Evolutionary conservation across 1,140 invertebrate genomes (phyloP).

Genomic region (Pseudomyrmex dendroicus): DNA sequence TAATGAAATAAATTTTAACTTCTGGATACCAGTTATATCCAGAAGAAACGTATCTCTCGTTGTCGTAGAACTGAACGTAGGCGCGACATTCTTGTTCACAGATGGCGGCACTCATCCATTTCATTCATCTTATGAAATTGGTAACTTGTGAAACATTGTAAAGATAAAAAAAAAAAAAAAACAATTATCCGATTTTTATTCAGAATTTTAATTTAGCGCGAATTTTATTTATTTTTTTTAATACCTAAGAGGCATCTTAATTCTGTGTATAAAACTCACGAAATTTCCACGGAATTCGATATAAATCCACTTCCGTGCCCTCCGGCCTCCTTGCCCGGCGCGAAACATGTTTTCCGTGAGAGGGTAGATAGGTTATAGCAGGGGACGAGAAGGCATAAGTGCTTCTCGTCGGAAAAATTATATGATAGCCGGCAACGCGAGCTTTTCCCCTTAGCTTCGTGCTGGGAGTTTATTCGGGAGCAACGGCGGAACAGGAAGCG

Average conservation of each 20-base stretch:
- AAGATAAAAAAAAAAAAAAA: slow-evolving; percentile 6
- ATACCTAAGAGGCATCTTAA: slow-evolving; percentile 26
- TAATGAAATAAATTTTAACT: background rate
- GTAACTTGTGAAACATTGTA: slow-evolving; percentile 3
- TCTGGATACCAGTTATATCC: background rate
- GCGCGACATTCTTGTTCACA: slow-evolving; percentile 65
- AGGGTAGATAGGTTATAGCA: slow-evolving; percentile 79
- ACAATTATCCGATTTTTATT: too few relatives aligned
- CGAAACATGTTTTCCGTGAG: slow-evolving; percentile 77
- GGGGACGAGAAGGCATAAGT: slow-evolving; percentile 81
- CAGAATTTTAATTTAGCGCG: background rate
- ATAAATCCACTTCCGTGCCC: slow-evolving; percentile 79
- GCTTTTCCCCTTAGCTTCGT: slow-evolving; percentile 79
- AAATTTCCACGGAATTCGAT: slow-evolving; percentile 81
- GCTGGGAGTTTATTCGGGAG: slow-evolving; percentile 76
- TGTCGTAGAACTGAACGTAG: slow-evolving; percentile 17
- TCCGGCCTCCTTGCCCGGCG: slow-evolving; percentile 67
- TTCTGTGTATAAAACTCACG: slow-evolving; percentile 69
- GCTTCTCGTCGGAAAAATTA: slow-evolving; percentile 85
- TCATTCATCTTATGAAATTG: background rate
- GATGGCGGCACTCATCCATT: slow-evolving; percentile 73
- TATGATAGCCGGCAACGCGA: slow-evolving; percentile 82
- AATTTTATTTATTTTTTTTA: background rate
- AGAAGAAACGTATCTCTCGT: slow-evolving; percentile 18
- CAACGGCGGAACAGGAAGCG: slow-evolving; percentile 55